Base-by-base conservation (phyloP, 2,888 invertebrate genomes). In the Neuroscelio doddi region DNA sequence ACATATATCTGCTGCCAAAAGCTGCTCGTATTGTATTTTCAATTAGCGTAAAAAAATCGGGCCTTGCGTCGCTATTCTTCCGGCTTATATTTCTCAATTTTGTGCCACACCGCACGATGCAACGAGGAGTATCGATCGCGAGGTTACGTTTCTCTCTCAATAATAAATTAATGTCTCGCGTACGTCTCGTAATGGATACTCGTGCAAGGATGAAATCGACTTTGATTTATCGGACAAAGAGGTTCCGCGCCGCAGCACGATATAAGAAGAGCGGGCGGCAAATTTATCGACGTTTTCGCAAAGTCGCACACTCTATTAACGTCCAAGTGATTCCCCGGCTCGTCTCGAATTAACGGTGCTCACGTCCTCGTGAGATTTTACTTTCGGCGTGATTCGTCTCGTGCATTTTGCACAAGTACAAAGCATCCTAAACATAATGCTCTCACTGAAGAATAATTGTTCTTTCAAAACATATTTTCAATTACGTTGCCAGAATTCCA, bases 151-250 rank as follows among this genome's bases (percentile, higher is more conserved):
- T 53, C 58, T 50, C 21, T 64, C 64, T 56, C 74, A 68, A 73
- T 79, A 75, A 79, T 79, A 76, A 80, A 80, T 79, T 76, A 79
- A 77, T 77, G 77, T 70, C 73, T 55, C 55, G 70, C 67, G 67
- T 71, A 62, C 56, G 70, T 71, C 73, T 63, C 64, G 76, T 77
- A 76, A 78, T 76, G 73, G 76, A 78, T 77, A 74, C 72, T 58
- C 69, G 63, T 52, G 64, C 62, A 68, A 74, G 72, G 73, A 78
- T 76, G 73, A 77, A 75, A 75, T 78, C 68, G 77, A 78, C 77
- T 71, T 78, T 80, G 78, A 79, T 78, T 77, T 78, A 80, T 77
- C 71, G 72, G 70, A 65, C 66, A 68, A 69, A 21, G 21, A 21
- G 21, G 21, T 21, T 21, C 21, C 21, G 21, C 68, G 62, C 65